Base-by-base conservation (phyloP, 2,888 invertebrate genomes). In the Catocala fraxini region DNA sequence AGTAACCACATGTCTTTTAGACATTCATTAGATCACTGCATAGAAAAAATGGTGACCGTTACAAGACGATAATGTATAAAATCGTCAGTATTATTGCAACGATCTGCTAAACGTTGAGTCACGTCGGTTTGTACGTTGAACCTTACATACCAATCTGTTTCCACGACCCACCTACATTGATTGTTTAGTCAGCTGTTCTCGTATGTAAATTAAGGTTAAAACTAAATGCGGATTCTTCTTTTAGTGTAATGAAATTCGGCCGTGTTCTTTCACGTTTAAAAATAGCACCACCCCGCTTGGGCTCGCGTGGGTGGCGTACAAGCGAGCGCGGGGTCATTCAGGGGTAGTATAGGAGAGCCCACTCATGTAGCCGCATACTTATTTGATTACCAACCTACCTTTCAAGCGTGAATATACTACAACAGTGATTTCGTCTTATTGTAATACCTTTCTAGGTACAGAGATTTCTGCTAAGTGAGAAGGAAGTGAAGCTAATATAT, bases 161-260 rank as follows among this genome's bases (percentile, higher is more conserved):
- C 42, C 25, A 61, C 51, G 47, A 59, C 53, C 15, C 51, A 59
- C 51, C 47, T 57, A 60, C n/a, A 55, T 60, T 15, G 41, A 51
- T 33, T 61, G 59, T 69, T 63, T 57, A 51, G 42, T 63, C 71
- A 74, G 63, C 52, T 59, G 71, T 45, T 67, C 11, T 13, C 10
- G n/a, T 39, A 58, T 60, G 43, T 45, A 48, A 63, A 68, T 65
- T 13, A 56, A 55, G 49, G 45, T 52, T 54, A 63, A 56, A 62
- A 59, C 34, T 39, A 10, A 58, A 54, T 12, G 51, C 46, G 46
- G 51, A 45, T 41, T 43, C 13, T 25, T 46, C 12, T 47, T 61
- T 45, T 46, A 42, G 52, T 46, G n/a, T 10, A 61, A 42, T 56
- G 9, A 45, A 57, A 51, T 51, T 58, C 43, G 12, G 53, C 56